These are phyloP conservation scores for Polydrusus pterygomalis DNA, from an alignment of 2,888 invertebrate species.

Conservation along the genomic window DNA sequence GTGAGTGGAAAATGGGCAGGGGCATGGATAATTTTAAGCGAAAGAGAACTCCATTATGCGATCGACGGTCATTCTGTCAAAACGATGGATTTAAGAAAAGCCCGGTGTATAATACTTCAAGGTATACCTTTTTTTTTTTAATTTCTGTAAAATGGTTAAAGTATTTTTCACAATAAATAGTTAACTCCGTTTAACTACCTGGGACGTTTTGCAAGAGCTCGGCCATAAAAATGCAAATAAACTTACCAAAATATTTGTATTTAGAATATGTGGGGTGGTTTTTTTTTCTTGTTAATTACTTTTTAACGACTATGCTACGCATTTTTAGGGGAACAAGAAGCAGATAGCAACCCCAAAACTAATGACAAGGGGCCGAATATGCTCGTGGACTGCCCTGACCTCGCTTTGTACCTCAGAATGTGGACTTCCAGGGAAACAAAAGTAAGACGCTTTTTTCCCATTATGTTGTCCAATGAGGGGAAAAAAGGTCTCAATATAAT, in stretches of 20 bases:
- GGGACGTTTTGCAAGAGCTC: too few relatives aligned
- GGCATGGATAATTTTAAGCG: conserved; percentile 86
- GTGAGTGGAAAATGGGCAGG: conserved; percentile 85
- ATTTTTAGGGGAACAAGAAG: conserved; percentile 74
- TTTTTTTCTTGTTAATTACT: too few relatives aligned
- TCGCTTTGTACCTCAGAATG: conserved; percentile 83
- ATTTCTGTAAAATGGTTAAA: too few relatives aligned
- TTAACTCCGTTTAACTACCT: too few relatives aligned
- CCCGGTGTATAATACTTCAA: conserved; percentile 77
- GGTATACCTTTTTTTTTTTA: conserved; percentile 3
- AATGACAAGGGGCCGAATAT: conserved; percentile 79
- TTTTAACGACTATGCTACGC: conserved; percentile 60
- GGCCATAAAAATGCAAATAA: too few relatives aligned
- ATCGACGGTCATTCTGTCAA: conserved; percentile 75
- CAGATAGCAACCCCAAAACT: conserved; percentile 73
- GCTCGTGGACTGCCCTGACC: conserved; percentile 80
- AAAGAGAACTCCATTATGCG: conserved; percentile 79
- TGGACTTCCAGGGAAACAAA: conserved; percentile 82
- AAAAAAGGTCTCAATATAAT: too few relatives aligned
- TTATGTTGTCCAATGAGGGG: not conserved
- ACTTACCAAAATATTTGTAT: too few relatives aligned
- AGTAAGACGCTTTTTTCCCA: conserved; percentile 65
- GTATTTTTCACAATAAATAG: too few relatives aligned
- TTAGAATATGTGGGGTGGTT: too few relatives aligned
- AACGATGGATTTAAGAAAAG: conserved; percentile 85